phyloP scores from a whole-genome alignment of 2,888 invertebrate genomes.

The Baccha elongata region DNA sequence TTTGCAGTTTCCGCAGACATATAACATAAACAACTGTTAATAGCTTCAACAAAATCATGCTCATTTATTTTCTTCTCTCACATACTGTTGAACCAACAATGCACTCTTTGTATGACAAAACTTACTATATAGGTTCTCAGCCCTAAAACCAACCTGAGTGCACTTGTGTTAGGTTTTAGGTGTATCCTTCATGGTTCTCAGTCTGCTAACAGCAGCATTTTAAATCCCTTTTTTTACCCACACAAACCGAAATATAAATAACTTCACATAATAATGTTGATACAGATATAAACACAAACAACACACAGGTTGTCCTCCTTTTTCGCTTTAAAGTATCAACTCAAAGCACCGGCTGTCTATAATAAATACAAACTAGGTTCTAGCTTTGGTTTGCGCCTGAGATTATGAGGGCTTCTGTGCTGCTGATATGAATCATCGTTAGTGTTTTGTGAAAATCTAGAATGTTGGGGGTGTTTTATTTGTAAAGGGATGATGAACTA shows the following conservation, averaged over 20 bases:
- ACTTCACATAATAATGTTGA: slow-evolving; percentile 4
- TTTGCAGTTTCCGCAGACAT: no score
- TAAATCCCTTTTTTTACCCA: slow-evolving; percentile 2
- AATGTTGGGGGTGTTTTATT: background rate
- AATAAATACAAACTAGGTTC: background rate
- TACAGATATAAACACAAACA: slow-evolving; percentile 25
- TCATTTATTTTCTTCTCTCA: background rate
- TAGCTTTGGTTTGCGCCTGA: slow-evolving; percentile 50
- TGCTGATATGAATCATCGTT: slow-evolving; percentile 64
- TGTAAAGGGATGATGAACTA: slow-evolving; percentile 7
- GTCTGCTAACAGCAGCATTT: slow-evolving; percentile 57
- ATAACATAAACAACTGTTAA: no score
- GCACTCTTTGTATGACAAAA: slow-evolving; percentile 26
- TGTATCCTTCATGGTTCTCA: slow-evolving; percentile 40
- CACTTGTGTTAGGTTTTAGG: slow-evolving; percentile 54
- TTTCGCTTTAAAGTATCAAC: slow-evolving; percentile 11
- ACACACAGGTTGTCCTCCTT: slow-evolving; percentile 55
- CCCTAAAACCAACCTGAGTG: slow-evolving; percentile 36
- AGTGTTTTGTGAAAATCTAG: slow-evolving; percentile 5
- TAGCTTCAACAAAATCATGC: no score
- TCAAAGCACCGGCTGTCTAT: slow-evolving; percentile 38
- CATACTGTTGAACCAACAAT: slow-evolving; percentile 20
- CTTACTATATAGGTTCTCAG: slow-evolving; percentile 19
- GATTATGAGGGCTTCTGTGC: slow-evolving; percentile 47
- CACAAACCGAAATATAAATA: slow-evolving; percentile 38